Evolutionary conservation across 2,797 vertebrate genomes (phyloP).

Genomic region (Oreochromis mossambicus): DNA sequence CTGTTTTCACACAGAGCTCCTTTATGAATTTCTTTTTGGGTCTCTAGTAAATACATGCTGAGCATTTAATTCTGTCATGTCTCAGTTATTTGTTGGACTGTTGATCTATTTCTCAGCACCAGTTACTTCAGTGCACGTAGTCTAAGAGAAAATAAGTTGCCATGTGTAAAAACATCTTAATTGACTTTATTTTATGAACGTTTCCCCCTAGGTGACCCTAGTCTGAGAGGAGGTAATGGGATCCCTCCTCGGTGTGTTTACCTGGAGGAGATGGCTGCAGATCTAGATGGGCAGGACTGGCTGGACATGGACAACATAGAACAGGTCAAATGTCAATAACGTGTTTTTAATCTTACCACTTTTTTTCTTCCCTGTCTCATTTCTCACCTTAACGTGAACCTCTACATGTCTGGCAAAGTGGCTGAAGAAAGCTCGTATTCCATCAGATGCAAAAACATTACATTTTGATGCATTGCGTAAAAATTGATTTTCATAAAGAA

Average conservation of each 20-base stretch:
- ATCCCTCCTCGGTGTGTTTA: slow-evolving; percentile 94
- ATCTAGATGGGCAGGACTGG: slow-evolving; percentile 97
- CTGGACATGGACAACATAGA: slow-evolving; percentile 97
- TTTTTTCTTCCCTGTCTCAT: not conserved
- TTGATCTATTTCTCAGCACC: not conserved
- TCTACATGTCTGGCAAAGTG: not conserved
- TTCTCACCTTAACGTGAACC: not conserved
- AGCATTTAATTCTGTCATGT: not conserved
- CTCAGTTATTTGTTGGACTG: not conserved
- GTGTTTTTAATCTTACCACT: not conserved
- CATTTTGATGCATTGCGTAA: not conserved
- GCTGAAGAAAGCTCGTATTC: not conserved
- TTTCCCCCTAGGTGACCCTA: slow-evolving; percentile 85
- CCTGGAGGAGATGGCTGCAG: slow-evolving; percentile 91
- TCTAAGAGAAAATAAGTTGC: not conserved
- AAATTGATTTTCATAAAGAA: not conserved
- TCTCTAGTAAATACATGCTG: not conserved
- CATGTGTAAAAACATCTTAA: not conserved
- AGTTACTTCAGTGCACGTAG: not conserved
- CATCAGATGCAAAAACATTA: not conserved
- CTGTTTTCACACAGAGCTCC: not conserved
- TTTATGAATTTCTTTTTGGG: not conserved
- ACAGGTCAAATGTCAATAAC: slow-evolving; percentile 77
- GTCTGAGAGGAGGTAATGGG: slow-evolving; percentile 89
- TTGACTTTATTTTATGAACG: not conserved